These are phyloP conservation scores for Drosophila phalerata DNA, from an alignment of 2,888 invertebrate species.

Conservation along the genomic window DNA sequence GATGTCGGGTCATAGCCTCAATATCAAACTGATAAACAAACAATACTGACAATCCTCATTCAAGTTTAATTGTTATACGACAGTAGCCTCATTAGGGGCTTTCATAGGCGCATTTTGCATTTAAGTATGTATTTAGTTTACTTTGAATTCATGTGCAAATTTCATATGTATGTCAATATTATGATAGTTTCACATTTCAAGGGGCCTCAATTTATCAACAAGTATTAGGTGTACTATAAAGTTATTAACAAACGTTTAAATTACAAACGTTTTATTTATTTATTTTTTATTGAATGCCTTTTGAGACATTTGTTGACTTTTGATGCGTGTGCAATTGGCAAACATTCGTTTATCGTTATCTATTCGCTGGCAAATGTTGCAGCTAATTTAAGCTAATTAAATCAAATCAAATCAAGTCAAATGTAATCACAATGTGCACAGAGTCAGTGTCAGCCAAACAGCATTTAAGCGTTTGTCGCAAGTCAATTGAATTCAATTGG, in stretches of 20 bases:
- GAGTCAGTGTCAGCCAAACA: slow-evolving; percentile 32
- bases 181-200: slow-evolving; percentile 60
- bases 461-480: slow-evolving; percentile 44
- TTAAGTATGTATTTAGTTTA: slow-evolving; percentile 28
- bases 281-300: slow-evolving; percentile 34
- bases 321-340: slow-evolving; percentile 35
- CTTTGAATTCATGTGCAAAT: slow-evolving; percentile 59
- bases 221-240: slow-evolving; percentile 32
- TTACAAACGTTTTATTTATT: slow-evolving; percentile 48
- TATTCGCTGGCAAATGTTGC: slow-evolving; percentile 25
- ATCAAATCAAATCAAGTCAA: slow-evolving; percentile 47
- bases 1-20: slow-evolving; percentile 27
- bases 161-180: slow-evolving; percentile 68
- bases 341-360: slow-evolving; percentile 41
- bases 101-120: slow-evolving; percentile 17
- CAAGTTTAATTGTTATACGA: slow-evolving; percentile 38
- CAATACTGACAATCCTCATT: slow-evolving; percentile 23
- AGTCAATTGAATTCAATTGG: slow-evolving; percentile 74
- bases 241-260: slow-evolving; percentile 63
- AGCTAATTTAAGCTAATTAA: slow-evolving; percentile 68
- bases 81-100: slow-evolving; percentile 39
- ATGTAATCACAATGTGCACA: slow-evolving; percentile 33
- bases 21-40: slow-evolving; percentile 47
- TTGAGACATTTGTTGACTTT: slow-evolving; percentile 44
- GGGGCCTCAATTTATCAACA: slow-evolving; percentile 55